Evolutionary conservation across 1,140 invertebrate species (phyloP), one percentile per base, ranked within the genome.

Genomic region (Calliphora vicina): DNA sequence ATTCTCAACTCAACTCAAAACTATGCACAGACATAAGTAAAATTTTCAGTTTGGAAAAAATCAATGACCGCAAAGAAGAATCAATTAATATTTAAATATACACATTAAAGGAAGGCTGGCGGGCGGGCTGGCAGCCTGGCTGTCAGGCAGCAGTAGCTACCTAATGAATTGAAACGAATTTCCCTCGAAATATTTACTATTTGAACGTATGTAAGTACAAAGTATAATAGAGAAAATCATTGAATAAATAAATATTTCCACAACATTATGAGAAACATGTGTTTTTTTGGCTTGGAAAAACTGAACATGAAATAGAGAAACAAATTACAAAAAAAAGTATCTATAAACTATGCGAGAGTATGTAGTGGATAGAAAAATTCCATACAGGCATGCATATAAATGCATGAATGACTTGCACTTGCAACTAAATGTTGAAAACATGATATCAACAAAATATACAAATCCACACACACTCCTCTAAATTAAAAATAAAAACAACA

Each of bases 321-420:
- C 10, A 35, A 35, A 35, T 10, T 8, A 35, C 35, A 35, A 35
- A 35, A 8, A 35, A 10, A 35, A 35, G 10, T 35, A 35, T 35
- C 35, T 35, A 35, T 35, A 5, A 35, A 35, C 35, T 35, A 35
- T 35, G 35, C 35, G 35, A 35, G 35, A 35, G 35, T 35, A 35
- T 5, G 6, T 5, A 20, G 9, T 67, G 12, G 23, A 67, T 67
- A 67, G 50, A 57, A 57, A 67, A 67, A 67, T 67, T 23, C 61
- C 61, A 67, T 23, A 23, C n/a, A 67, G 61, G 61, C 61, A 67
- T 67, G 61, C 50, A 57, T 67, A 67, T 23, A 25, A 67, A 67
- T 67, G 61, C 61, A 67, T 67, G 61, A 67, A 67, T 67, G 61
- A 67, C 61, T 67, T 67, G 61, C 61, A 67, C 61, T 67, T 67